phyloP scores from a whole-genome alignment of 2,888 invertebrate species.

The Hermodice carunculata region DNA sequence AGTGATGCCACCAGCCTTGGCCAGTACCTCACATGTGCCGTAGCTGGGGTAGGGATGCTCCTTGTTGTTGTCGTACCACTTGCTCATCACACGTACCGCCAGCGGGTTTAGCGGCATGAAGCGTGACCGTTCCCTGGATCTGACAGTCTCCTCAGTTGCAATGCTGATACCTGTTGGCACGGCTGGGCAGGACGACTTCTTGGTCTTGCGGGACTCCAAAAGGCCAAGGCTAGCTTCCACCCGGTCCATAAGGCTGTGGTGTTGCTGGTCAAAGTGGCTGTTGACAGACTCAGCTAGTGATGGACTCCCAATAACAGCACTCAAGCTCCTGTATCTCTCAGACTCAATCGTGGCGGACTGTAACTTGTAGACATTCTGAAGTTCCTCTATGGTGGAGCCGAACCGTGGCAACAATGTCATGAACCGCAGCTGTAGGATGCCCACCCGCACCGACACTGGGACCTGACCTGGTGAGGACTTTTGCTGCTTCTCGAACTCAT shows the following conservation, averaged over 20 bases:
- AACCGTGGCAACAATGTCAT: background rate
- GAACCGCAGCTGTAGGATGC: background rate
- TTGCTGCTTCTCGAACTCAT: too few species aligned
- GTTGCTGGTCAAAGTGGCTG: background rate
- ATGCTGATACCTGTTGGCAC: background rate
- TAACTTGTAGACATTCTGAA: background rate
- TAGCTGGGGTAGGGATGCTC: slow-evolving; percentile 61
- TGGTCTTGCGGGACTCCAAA: background rate
- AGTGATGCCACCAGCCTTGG: slow-evolving; percentile 53
- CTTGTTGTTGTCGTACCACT: slow-evolving; percentile 55
- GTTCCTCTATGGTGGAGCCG: background rate
- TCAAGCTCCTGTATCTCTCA: background rate
- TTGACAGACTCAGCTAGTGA: background rate
- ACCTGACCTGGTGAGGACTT: too few species aligned
- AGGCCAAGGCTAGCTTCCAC: background rate
- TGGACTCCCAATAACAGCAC: background rate
- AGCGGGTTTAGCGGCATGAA: background rate
- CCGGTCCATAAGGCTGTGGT: background rate
- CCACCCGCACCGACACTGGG: background rate
- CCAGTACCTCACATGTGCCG: slow-evolving; percentile 53
- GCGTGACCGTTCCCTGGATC: background rate
- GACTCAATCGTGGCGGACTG: background rate
- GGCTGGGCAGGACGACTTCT: background rate
- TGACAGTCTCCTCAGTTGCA: background rate
- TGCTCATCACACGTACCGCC: slow-evolving; percentile 44